Evolutionary conservation across 2,113 vertebrate genomes (phyloP), one percentile per base, ranked within the genome.

Genomic region (Macquaria australasica): DNA sequence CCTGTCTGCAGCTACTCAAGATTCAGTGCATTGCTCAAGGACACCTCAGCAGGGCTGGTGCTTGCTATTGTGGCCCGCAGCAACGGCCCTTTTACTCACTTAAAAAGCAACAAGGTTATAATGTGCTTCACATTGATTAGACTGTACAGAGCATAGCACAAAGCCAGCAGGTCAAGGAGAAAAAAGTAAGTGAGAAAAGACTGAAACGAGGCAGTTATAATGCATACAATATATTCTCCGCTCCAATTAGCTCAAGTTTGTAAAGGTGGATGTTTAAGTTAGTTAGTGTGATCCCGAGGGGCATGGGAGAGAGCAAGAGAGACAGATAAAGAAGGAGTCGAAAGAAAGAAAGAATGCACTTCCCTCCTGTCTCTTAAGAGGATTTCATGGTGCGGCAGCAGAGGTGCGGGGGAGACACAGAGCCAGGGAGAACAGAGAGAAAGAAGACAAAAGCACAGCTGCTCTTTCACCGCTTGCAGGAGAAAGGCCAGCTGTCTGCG

Each of bases 381-480:
- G 93, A 95, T 96, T 95, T 95, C 93, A 95, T 83, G 92, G 93
- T 91, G 53, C 5, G 63, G 75, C 18, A 81, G 79, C 85, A 76
- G 89, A 92, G 92, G 93, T 94, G 77, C 45, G 28, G 82, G 84
- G 83, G 73, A 67, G 48, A 62, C 23, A 15, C 58, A 78, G 84
- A 53, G 74, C 50, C 70, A 50, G 81, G 68, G 73, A 81, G 39
- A 78, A 84, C 67, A 88, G 56, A 77, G 84, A 79, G 80, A 11
- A 63, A 9, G 82, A 70, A 85, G 85, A 95, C 94, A 94, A 95
- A 95, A 89, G 94, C 93, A 92, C 95, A 95, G 93, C 94, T 95
- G 95, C 94, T 92, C 86, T 89, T 87, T 89, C 70, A 66, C 73
- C 76, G 63, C 87, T 62, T 11, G 69, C 66, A 31, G 67, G 76